Conservation (phyloP, 2,113 vertebrate species). For the Diadophis punctatus region DNA sequence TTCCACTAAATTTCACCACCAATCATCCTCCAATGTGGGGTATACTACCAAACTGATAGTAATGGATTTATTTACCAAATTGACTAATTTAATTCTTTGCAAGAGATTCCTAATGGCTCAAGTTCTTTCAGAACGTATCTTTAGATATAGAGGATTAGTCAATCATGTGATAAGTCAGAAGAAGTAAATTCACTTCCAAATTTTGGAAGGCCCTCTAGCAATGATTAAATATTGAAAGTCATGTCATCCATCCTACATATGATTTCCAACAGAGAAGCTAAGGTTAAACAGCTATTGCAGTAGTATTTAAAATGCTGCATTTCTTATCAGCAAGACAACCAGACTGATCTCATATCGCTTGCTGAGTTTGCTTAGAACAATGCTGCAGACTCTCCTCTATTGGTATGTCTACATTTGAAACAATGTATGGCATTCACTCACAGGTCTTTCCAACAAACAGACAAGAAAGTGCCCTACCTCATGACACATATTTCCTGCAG, state of each 20-base stretch:
- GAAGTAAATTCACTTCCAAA: background rate
- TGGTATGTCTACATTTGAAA: background rate
- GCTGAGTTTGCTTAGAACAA: background rate
- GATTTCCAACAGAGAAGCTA: background rate
- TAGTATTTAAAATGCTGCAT: background rate
- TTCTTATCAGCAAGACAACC: background rate
- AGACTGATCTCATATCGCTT: background rate
- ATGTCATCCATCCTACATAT: background rate
- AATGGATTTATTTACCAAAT: background rate
- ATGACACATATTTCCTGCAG: background rate
- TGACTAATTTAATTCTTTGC: background rate
- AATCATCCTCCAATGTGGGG: background rate
- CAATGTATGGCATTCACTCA: background rate
- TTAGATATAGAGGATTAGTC: background rate
- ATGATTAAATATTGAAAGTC: background rate
- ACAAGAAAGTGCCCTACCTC: background rate
- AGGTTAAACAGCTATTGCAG: background rate
- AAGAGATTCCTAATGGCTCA: background rate
- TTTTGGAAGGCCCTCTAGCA: background rate
- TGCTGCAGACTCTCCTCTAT: background rate
- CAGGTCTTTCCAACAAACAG: background rate
- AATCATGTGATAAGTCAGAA: background rate
- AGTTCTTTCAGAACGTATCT: background rate
- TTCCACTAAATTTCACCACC: background rate
- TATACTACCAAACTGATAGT: background rate